phyloP scores from a whole-genome alignment of 2,797 vertebrate species.

The Meriones psammophilus region DNA sequence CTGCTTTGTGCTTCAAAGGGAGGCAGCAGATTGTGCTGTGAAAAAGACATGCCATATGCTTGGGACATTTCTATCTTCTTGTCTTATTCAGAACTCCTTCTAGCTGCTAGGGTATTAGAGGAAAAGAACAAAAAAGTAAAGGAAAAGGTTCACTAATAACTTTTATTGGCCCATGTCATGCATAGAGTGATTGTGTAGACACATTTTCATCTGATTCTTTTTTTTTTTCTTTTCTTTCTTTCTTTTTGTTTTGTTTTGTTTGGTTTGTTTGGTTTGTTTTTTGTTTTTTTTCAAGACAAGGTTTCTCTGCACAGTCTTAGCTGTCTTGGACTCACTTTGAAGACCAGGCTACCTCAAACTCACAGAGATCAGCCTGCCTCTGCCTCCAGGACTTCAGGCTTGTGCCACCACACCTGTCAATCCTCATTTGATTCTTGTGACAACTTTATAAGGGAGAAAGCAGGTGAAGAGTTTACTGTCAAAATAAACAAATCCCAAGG shows the following conservation, averaged over 20 bases:
- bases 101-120: background rate
- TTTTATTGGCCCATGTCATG: background rate
- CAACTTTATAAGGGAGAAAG: background rate
- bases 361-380: too few species aligned
- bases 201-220: background rate
- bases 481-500: background rate
- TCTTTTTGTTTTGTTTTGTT: too few species aligned
- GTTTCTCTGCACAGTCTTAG: too few species aligned
- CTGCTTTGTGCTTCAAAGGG: background rate
- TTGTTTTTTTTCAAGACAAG: too few species aligned
- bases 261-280: too few species aligned
- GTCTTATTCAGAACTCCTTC: background rate
- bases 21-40: background rate
- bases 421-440: background rate
- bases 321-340: too few species aligned
- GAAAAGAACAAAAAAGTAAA: background rate
- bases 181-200: background rate
- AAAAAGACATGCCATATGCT: background rate
- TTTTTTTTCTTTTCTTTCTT: too few species aligned
- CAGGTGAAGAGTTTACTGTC: background rate
- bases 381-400: too few species aligned
- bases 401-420: too few species aligned
- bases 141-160: background rate
- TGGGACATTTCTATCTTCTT: background rate
- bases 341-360: too few species aligned